Percentiles rank a stretch among this genome's conserved stretches.
Conservation (phyloP, 1,140 invertebrate genomes). For the Drosophila hydei region DNA sequence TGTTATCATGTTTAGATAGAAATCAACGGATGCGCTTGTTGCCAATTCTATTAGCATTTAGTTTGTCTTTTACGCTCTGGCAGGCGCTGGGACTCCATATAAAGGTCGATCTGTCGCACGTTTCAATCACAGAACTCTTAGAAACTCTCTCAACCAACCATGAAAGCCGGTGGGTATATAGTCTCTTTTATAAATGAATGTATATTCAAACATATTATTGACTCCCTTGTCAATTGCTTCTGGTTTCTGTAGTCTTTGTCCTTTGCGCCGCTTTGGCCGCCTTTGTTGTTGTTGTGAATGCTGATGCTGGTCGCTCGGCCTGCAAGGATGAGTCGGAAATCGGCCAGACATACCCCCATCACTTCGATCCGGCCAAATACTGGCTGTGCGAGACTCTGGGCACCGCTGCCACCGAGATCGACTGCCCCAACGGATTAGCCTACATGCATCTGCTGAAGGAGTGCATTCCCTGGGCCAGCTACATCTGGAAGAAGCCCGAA, state of each 20-base stretch:
- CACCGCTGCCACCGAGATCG: constrained; percentile 60
- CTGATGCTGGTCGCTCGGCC: constrained; percentile 70
- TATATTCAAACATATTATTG: constrained; percentile 11
- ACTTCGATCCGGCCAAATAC: constrained; percentile 78
- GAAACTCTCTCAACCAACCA: constrained; percentile 57
- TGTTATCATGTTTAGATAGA: constrained; percentile 43
- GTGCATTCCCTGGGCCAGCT: constrained; percentile 79
- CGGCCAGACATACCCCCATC: constrained; percentile 69
- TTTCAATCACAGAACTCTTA: constrained; percentile 48
- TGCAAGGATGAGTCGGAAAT: constrained; percentile 70
- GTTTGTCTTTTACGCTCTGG: constrained; percentile 9
- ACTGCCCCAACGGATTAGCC: constrained; percentile 69
- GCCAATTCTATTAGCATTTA: constrained; percentile 37
- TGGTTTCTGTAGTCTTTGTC: constrained; percentile 37
- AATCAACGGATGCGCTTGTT: constrained; percentile 71
- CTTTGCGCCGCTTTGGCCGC: constrained; percentile 56
- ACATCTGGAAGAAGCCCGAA: constrained; percentile 78
- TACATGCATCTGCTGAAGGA: constrained; percentile 80
- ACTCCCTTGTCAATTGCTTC: no score
- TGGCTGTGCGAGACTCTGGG: constrained; percentile 72
- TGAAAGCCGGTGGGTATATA: constrained; percentile 64
- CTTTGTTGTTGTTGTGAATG: constrained; percentile 48
- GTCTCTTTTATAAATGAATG: constrained; percentile 8
- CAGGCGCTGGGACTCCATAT: constrained; percentile 46
- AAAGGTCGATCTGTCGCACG: constrained; percentile 35